These are phyloP conservation scores for Petrophora chlorosata DNA, from an alignment of 2,888 invertebrate species.

Conservation along the genomic window DNA sequence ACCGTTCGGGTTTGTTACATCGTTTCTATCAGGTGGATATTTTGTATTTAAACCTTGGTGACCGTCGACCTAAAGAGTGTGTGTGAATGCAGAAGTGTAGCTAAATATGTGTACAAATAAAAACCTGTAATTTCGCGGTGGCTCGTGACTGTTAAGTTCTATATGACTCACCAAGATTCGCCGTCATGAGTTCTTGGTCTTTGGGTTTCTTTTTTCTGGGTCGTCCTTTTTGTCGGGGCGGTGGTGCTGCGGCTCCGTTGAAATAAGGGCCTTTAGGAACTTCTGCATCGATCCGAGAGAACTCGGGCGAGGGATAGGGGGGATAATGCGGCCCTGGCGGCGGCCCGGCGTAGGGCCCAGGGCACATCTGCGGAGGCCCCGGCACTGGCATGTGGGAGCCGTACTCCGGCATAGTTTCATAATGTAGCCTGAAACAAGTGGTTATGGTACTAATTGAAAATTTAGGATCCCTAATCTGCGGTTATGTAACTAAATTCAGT, in stretches of 20 bases:
- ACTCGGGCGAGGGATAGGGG: conserved; percentile 84
- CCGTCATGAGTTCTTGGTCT: conserved; percentile 93
- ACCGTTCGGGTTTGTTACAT: conserved; percentile 4
- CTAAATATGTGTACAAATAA: not conserved
- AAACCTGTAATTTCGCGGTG: conserved; percentile 16
- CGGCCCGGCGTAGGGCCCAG: conserved; percentile 80
- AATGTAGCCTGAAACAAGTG: conserved; percentile 69
- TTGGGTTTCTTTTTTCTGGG: conserved; percentile 97
- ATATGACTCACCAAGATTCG: conserved; percentile 91
- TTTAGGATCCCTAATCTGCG: conserved; percentile 69
- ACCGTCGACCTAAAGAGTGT: not conserved
- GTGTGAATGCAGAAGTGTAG: not conserved
- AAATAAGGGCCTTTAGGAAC: conserved; percentile 83
- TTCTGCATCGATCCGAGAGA: conserved; percentile 76
- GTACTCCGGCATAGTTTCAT: conserved; percentile 83
- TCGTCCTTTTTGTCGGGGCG: conserved; percentile 95
- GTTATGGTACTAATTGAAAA: conserved; percentile 7
- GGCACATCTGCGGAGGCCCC: conserved; percentile 83
- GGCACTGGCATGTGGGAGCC: conserved; percentile 82
- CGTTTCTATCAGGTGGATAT: no score
- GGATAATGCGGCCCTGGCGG: conserved; percentile 76
- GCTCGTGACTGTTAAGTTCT: conserved; percentile 5
- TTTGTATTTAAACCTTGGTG: no score
- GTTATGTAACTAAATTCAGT: no score
- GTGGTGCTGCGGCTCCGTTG: conserved; percentile 81